Conservation (phyloP, 2,797 vertebrate genomes). For the Tragopan temminckii region DNA sequence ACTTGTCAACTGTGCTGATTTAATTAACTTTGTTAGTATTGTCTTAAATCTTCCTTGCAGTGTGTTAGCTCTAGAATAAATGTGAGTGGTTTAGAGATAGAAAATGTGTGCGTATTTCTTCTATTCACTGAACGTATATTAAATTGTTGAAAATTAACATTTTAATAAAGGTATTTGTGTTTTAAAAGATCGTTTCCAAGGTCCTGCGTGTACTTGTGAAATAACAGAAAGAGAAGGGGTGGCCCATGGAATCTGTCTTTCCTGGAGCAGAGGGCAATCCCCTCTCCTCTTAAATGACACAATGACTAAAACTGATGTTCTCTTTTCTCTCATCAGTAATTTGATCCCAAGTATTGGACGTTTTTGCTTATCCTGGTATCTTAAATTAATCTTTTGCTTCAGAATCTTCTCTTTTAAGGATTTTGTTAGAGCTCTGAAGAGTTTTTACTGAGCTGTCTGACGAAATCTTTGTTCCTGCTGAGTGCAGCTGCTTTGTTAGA, state of each 20-base stretch:
- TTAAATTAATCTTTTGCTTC: not conserved
- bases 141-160: not conserved
- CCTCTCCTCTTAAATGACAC: not conserved
- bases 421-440: not conserved
- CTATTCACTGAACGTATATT: not conserved
- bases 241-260: not conserved
- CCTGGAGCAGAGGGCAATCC: not conserved
- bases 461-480: not conserved
- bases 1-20: not conserved
- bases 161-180: not conserved
- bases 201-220: not conserved
- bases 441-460: not conserved
- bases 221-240: not conserved
- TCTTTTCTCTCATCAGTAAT: not conserved
- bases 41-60: not conserved
- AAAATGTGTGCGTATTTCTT: not conserved
- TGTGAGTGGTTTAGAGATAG: not conserved
- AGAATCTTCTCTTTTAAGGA: not conserved
- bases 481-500: not conserved
- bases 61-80: not conserved
- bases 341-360: not conserved
- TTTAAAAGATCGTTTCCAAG: not conserved
- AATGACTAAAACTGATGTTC: not conserved
- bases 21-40: not conserved
- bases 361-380: not conserved